Evolutionary conservation across 2,888 invertebrate genomes (phyloP).

Genomic region (Mellilla xanthometata): DNA sequence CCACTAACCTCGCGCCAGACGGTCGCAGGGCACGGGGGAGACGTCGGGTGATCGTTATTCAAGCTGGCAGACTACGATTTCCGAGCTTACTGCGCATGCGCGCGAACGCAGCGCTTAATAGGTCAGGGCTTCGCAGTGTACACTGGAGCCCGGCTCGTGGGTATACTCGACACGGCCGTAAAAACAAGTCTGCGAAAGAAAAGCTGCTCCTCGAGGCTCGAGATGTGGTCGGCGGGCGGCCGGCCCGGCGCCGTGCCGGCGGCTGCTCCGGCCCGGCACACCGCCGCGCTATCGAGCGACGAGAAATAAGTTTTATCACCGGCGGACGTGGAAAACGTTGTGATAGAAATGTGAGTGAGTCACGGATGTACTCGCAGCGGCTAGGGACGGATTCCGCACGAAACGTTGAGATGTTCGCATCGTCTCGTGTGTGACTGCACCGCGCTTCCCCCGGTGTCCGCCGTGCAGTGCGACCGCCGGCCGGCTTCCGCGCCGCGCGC

Average conservation of each 20-base stretch:
- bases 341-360: constrained; percentile 48
- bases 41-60: constrained; percentile 73
- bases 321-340: constrained; percentile 39
- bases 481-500: constrained; percentile 36
- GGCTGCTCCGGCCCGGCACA: constrained; percentile 43
- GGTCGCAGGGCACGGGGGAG: constrained; percentile 55
- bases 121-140: constrained; percentile 76
- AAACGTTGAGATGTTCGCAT: too few relatives aligned
- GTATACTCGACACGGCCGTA: constrained; percentile 61
- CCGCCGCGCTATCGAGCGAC: constrained; percentile 34
- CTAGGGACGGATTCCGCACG: constrained; percentile 30
- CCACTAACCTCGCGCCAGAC: constrained; percentile 56
- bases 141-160: constrained; percentile 63
- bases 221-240: constrained; percentile 35
- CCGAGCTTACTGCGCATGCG: constrained; percentile 69
- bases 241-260: constrained; percentile 43
- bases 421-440: too few relatives aligned
- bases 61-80: constrained; percentile 64
- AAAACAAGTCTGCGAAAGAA: too few relatives aligned
- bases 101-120: constrained; percentile 58
- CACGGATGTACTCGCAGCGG: too few relatives aligned
- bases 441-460: too few relatives aligned
- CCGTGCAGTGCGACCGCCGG: constrained; percentile 28
- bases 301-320: constrained; percentile 33
- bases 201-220: constrained; percentile 24